Evolutionary conservation across 2,888 invertebrate species (phyloP), one percentile per base, ranked within the genome.

Genomic region (Cryptus armator): DNA sequence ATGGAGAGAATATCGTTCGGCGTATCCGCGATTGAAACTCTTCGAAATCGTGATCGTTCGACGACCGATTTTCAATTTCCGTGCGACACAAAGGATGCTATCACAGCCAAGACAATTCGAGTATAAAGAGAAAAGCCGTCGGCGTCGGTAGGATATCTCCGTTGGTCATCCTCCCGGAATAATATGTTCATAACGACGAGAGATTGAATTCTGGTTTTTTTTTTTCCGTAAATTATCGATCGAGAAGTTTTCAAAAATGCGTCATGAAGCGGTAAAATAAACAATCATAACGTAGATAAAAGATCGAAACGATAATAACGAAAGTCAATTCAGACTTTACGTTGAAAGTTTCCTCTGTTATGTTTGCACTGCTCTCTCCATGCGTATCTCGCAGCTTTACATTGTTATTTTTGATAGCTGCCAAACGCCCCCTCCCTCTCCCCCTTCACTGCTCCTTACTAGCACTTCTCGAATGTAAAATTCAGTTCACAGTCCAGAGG

Each of bases 41-140:
- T 56, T 19, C 32, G 6, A 66, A 72, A 71, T 32, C 46, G 43
- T 46, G 46, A 81, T 75, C 67, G 59, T 68, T 75, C 46, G 46
- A 66, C 37, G 66, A 66, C 77, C 77, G 66, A 37, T 82, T 72
- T 44, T 66, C 72, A 72, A 82, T 82, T 72, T 82, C 77, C 72
- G 82, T 29, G 37, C 51, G 53, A 14, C 66, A 66, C 48, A 51
- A 48, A 71, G 46, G 43, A 56, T 77, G 53, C 46, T 19, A 77
- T 56, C 66, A 46, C 16, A 56, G 48, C 59, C 71, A 19, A 72
- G 71, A 72, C 56, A 56, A 72, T 37, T 12, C 71, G 48, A 16
- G n/a, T 71, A 43, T 14, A 56, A 9, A 7, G 56, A 62, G 3
- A 29, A 29, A 32, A 62, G 29, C 62, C 62, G 32, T 53, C 7